A percentile compares a stretch with the other conserved stretches of the same genome.
These are phyloP conservation scores for Diachrysia chrysitis DNA, from an alignment of 2,888 invertebrate species.

Conservation along the genomic window DNA sequence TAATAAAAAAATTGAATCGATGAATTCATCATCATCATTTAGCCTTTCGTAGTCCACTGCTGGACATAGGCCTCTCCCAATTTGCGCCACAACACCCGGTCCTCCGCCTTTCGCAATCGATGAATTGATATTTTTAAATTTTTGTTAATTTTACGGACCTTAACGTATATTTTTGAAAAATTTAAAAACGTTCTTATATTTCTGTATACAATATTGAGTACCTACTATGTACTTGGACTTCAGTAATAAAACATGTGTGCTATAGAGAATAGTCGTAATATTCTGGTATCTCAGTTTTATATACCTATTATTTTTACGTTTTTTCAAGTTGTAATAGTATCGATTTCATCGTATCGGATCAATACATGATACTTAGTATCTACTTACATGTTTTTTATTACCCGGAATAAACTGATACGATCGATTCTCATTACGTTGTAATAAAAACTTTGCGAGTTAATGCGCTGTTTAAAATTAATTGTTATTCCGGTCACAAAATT, in stretches of 20 bases:
- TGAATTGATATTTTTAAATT: slow-evolving; percentile 5
- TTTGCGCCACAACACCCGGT: too few species aligned
- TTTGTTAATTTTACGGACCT: too few species aligned
- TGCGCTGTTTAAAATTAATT: slow-evolving; percentile 56
- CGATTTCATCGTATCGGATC: slow-evolving; percentile 36
- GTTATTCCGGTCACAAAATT: slow-evolving; percentile 57
- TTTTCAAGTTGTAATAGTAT: slow-evolving; percentile 47
- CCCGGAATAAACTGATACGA: slow-evolving; percentile 37
- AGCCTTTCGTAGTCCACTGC: too few species aligned
- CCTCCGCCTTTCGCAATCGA: too few species aligned
- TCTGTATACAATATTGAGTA: too few species aligned
- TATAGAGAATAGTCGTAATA: background rate
- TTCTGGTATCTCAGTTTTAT: too few species aligned
- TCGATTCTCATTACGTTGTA: slow-evolving; percentile 48
- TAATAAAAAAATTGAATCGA: too few species aligned
- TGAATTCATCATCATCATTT: too few species aligned
- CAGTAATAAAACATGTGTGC: background rate
- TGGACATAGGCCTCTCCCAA: too few species aligned
- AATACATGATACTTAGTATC: slow-evolving; percentile 24
- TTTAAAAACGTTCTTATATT: too few species aligned
- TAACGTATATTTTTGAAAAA: too few species aligned
- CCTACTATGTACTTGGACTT: background rate
- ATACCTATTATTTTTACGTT: too few species aligned
- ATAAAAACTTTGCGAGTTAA: slow-evolving; percentile 53
- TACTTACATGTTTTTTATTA: slow-evolving; percentile 44